Percentiles rank a stretch among this genome's conserved stretches.
Conservation (phyloP, 2,113 vertebrate genomes). For the Misgurnus anguillicaudatus region DNA sequence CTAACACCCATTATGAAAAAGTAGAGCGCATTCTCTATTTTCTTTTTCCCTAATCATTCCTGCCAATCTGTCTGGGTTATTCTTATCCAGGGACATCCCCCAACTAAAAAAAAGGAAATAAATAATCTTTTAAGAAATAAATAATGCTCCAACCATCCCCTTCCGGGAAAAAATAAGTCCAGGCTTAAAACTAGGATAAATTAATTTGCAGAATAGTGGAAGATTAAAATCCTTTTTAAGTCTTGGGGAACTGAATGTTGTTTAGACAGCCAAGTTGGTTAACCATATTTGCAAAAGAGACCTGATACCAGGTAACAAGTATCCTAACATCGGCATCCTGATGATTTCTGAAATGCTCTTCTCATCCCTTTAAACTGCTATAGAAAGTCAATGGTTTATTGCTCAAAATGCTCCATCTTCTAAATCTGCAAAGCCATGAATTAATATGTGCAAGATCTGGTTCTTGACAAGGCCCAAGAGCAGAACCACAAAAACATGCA, state of each 20-base stretch:
- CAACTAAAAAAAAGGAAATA: too few relatives aligned
- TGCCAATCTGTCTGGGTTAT: too few relatives aligned
- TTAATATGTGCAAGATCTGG: neutral
- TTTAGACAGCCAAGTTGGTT: neutral
- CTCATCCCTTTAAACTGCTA: neutral
- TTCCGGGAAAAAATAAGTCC: neutral
- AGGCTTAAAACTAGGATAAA: neutral
- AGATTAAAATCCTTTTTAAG: neutral
- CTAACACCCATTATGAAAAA: too few relatives aligned
- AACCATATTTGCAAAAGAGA: neutral
- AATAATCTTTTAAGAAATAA: neutral
- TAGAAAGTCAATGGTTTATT: neutral
- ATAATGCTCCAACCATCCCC: neutral
- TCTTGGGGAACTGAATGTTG: neutral
- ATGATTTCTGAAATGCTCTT: neutral
- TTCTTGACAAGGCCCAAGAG: neutral
- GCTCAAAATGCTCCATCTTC: slow-evolving; percentile 2
- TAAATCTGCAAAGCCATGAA: neutral
- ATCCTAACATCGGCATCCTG: neutral
- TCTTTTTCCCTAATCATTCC: too few relatives aligned
- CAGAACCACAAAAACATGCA: neutral
- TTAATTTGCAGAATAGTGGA: neutral
- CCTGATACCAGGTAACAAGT: neutral
- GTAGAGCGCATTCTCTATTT: too few relatives aligned
- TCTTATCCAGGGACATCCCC: too few relatives aligned